phyloP scores from a whole-genome alignment of 2,888 invertebrate species.

The Caprella mutica region DNA sequence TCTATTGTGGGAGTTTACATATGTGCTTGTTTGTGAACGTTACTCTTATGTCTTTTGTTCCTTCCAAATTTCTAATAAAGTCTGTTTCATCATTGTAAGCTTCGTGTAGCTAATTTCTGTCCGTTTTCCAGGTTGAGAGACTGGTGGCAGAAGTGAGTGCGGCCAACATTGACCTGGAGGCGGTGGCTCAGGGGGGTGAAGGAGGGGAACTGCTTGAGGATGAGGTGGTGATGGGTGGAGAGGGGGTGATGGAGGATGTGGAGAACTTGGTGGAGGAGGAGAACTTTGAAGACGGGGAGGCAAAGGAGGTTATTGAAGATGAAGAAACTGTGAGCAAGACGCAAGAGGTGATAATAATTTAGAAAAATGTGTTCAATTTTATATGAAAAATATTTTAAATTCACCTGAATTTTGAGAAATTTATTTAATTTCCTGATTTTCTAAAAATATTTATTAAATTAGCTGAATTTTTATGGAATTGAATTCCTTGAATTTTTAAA shows the following conservation, averaged over 20 bases:
- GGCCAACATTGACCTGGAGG: constrained; percentile 13
- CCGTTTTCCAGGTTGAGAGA: constrained; percentile 22
- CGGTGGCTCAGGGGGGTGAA: constrained; percentile 5
- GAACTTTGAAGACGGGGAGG: neutral
- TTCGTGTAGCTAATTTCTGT: too few relatives aligned
- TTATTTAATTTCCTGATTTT: too few relatives aligned
- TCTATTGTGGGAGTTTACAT: too few relatives aligned
- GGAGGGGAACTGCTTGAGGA: neutral
- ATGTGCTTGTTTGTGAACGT: too few relatives aligned
- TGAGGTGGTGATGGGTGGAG: too few relatives aligned
- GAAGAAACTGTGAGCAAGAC: neutral
- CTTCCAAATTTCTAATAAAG: too few relatives aligned
- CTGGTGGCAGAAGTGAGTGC: constrained; percentile 27
- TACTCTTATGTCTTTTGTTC: too few relatives aligned
- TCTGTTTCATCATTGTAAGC: too few relatives aligned
- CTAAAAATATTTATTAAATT: too few relatives aligned
- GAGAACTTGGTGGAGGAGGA: constrained; percentile 1
- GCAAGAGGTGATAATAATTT: neutral
- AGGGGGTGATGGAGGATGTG: constrained; percentile 37
- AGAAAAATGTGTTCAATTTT: neutral
- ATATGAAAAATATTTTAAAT: too few relatives aligned
- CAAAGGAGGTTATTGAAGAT: neutral
- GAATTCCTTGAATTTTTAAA: neutral
- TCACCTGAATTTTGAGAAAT: too few relatives aligned
- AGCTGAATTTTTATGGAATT: too few relatives aligned